Base-by-base conservation (phyloP, 1,140 invertebrate species). In the Acromyrmex charruanus region DNA sequence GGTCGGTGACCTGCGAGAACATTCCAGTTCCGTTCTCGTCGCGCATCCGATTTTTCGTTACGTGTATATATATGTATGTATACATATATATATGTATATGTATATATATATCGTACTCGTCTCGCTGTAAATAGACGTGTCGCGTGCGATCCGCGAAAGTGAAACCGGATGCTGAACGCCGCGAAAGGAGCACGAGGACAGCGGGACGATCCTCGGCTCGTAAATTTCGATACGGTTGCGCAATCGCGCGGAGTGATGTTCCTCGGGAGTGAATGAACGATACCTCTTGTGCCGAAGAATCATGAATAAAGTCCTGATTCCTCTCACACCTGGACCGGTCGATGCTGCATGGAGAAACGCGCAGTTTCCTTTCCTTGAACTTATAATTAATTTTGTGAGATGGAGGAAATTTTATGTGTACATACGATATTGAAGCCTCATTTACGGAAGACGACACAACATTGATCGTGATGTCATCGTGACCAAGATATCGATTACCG, bases 51-150 rank as follows among this genome's bases (percentile, higher is more conserved):
- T 58, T 65, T 82, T 86, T 39, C 58, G 69, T 82, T 86, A 81
- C 55, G 51, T 77, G 59, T 7, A 68, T 14, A 68, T 55, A 55
- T 55, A 55, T 55, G 5, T 5, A n/a, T n/a, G 7, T 53, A 5
- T 53, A 9, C 9, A 58, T 21, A 58, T 2, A 2, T 10, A 58
- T 3, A 35, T 21, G 21, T 21, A 21, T 21, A 21, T 21, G 0
- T 10, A 66, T 66, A 68, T 68, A 44, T 28, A 49, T 63, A 72
- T 53, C 53, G 6, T 77, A 61, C 6, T 65, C 44, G 66, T 66
- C 39, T 86, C 58, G 66, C 85, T 87, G 85, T 87, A 87, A 87
- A 87, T 87, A 87, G 16, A 82, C 18, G 55, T 82, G 68, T 82
- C 39, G 68, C 68, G 68, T 18, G 28, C 35, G 68, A 72, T 35